Evolutionary conservation across 2,113 vertebrate species (phyloP).

Genomic region (Nyctibius bracteatus): DNA sequence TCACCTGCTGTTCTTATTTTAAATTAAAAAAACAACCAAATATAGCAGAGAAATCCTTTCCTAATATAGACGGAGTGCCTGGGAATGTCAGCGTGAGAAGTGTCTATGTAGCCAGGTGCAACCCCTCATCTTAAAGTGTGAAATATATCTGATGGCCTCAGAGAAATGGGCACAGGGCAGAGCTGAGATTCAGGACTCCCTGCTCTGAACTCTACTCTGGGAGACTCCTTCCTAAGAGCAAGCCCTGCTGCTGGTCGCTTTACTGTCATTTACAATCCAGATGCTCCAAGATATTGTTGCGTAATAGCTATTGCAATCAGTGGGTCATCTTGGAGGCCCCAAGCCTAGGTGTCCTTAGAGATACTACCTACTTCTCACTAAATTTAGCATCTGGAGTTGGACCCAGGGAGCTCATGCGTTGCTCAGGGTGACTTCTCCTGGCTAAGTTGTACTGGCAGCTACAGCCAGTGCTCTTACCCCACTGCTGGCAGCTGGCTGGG

Average conservation of each 20-base stretch:
- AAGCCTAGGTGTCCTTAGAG: not conserved
- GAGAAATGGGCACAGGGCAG: not conserved
- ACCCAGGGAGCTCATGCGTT: not conserved
- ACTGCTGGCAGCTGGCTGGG: not conserved
- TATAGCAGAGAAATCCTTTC: not conserved
- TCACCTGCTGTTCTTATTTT: not conserved
- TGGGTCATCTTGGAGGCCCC: not conserved
- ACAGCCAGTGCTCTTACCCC: not conserved
- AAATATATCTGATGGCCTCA: not conserved
- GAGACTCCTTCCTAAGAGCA: not conserved
- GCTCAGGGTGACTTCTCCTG: not conserved
- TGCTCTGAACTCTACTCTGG: not conserved
- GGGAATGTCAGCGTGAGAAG: not conserved
- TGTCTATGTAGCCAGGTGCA: not conserved
- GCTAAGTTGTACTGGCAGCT: not conserved
- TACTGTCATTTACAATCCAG: not conserved
- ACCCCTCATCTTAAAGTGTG: not conserved
- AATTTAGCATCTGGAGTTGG: not conserved
- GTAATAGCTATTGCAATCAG: not conserved
- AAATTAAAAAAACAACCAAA: not conserved
- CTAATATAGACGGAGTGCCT: not conserved
- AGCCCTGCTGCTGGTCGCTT: not conserved
- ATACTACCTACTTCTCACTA: not conserved
- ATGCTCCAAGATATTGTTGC: not conserved
- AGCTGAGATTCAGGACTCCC: rapidly evolving